Conservation (phyloP, 2,888 invertebrate species). For the Pardosa pseudoannulata region DNA sequence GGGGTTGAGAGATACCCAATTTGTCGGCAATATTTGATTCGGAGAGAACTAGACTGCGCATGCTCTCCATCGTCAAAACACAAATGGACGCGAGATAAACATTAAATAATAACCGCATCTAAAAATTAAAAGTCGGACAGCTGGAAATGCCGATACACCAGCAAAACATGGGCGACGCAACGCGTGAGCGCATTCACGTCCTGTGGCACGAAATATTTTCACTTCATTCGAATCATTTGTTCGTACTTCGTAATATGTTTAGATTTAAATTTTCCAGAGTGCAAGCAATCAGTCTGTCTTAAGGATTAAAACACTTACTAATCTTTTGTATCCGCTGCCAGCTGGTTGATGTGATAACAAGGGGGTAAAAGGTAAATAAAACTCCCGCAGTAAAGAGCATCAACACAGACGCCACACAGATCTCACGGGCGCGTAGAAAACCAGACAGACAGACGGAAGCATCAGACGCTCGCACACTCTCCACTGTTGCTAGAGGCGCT, state of each 20-base stretch:
- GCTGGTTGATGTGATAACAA: not conserved
- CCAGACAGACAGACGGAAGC: slow-evolving; percentile 47
- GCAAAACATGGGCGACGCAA: not conserved
- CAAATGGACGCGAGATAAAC: not conserved
- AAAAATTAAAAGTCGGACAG: not conserved
- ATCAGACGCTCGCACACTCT: slow-evolving; percentile 17
- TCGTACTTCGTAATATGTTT: slow-evolving; percentile 37
- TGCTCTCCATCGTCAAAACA: not conserved
- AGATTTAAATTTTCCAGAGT: too few relatives aligned
- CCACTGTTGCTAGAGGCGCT: slow-evolving; percentile 60
- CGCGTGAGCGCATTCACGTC: too few relatives aligned
- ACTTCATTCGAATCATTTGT: slow-evolving; percentile 25
- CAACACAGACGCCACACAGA: slow-evolving; percentile 46
- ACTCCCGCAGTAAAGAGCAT: slow-evolving; percentile 8
- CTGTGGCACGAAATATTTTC: slow-evolving; percentile 26
- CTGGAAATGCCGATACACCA: not conserved
- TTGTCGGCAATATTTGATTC: not conserved
- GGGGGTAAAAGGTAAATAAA: slow-evolving; percentile 38
- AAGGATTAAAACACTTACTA: not conserved
- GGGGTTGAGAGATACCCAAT: too few relatives aligned
- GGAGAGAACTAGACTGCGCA: not conserved
- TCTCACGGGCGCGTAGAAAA: not conserved
- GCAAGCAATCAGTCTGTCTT: too few relatives aligned
- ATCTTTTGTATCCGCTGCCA: not conserved
- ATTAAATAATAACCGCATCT: not conserved